A percentile compares a stretch with the other conserved stretches of the same genome.
Conservation (phyloP, 2,113 vertebrate genomes). For the Trogon surrucura region DNA sequence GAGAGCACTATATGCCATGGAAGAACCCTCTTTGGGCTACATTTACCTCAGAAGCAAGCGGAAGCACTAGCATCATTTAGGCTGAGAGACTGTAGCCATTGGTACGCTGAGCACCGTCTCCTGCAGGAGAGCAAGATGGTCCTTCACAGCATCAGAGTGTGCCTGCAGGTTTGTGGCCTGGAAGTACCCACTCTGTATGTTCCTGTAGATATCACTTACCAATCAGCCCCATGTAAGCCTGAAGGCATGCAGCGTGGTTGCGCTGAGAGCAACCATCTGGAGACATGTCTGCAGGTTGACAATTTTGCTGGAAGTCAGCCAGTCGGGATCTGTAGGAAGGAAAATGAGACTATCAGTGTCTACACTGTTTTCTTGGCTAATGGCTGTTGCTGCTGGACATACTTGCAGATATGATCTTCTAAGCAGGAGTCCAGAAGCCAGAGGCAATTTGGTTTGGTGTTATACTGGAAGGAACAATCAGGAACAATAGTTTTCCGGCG, state of each 20-base stretch:
- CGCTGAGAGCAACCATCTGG: slow-evolving; percentile 73
- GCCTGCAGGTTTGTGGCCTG: not conserved
- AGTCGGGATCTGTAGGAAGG: slow-evolving; percentile 79
- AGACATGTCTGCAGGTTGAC: slow-evolving; percentile 69
- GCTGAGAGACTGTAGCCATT: not conserved
- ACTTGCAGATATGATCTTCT: slow-evolving; percentile 91
- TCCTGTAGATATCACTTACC: slow-evolving; percentile 72
- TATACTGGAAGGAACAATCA: slow-evolving; percentile 87
- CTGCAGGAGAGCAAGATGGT: not conserved
- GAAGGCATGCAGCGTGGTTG: slow-evolving; percentile 74
- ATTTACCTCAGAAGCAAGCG: not conserved
- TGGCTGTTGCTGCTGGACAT: slow-evolving; percentile 13
- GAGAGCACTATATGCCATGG: not conserved
- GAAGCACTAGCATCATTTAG: not conserved
- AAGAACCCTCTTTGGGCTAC: not conserved
- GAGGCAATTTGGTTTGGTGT: slow-evolving; percentile 85
- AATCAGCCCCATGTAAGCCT: slow-evolving; percentile 83
- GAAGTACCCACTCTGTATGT: not conserved
- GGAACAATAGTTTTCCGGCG: slow-evolving; percentile 94
- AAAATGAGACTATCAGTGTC: slow-evolving; percentile 44
- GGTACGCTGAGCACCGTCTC: not conserved
- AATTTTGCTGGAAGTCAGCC: slow-evolving; percentile 82
- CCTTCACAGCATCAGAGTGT: not conserved
- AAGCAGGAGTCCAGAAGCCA: slow-evolving; percentile 85
- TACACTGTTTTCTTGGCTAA: not conserved